A percentile compares a stretch with the other conserved stretches of the same genome.
phyloP scores from a whole-genome alignment of 2,797 vertebrate genomes.

The Sardinella longiceps region DNA sequence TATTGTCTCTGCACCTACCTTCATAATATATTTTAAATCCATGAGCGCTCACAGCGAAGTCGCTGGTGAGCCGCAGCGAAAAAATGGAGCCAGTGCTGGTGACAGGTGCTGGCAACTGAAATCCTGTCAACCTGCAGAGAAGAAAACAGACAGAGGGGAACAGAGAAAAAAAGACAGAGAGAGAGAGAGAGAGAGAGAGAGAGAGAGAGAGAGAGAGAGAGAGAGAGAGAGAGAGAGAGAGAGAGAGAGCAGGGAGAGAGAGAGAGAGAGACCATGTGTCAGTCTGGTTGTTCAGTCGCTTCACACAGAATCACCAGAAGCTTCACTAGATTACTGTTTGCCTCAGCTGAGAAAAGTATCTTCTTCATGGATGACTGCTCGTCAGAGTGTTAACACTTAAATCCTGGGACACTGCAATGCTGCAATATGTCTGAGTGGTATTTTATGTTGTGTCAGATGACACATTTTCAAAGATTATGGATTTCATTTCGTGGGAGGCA shows the following conservation, averaged over 20 bases:
- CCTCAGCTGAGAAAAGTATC: background rate
- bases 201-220: background rate
- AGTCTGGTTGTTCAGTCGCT: background rate
- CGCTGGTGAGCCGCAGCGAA: conserved; percentile 96
- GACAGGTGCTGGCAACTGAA: conserved; percentile 94
- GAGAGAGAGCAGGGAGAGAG: background rate
- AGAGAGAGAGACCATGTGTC: background rate
- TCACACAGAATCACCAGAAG: conserved; percentile 33
- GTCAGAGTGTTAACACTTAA: background rate
- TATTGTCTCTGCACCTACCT: conserved; percentile 79
- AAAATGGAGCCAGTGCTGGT: conserved; percentile 97
- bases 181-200: background rate
- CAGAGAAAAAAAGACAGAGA: background rate
- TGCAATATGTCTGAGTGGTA: background rate
- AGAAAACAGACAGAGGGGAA: too few species aligned
- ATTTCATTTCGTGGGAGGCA: too few species aligned
- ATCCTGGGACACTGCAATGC: background rate
- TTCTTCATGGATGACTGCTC: background rate
- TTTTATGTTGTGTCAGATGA: background rate
- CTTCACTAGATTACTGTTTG: background rate
- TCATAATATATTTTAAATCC: conserved; percentile 98
- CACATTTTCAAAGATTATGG: too few species aligned
- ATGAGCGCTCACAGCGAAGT: conserved; percentile 98
- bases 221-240: background rate
- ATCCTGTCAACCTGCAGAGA: conserved; percentile 92